Evolutionary conservation across 92 coral and sea anemone genomes (phyloP).

Genomic region (Muricea muricata): DNA sequence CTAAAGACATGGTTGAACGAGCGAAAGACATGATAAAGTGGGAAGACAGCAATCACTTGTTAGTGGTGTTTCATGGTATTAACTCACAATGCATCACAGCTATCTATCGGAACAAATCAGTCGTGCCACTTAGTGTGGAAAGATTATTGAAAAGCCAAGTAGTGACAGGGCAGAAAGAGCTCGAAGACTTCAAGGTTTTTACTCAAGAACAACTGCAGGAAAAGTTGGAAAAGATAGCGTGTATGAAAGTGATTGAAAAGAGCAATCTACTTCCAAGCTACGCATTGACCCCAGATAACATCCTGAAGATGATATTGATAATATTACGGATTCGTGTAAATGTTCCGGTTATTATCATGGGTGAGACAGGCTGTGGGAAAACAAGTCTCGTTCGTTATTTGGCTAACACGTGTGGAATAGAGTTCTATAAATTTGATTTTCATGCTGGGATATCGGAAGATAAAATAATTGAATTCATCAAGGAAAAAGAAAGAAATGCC

Average conservation of each 20-base stretch:
- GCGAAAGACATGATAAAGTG: slow-evolving; percentile 92
- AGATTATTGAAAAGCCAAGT: slow-evolving; percentile 19
- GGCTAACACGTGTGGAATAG: slow-evolving; percentile 25
- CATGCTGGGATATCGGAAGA: slow-evolving; percentile 42
- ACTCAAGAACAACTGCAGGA: slow-evolving; percentile 25
- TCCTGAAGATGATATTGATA: slow-evolving; percentile 43
- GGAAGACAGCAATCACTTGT: slow-evolving; percentile 90
- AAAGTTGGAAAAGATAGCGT: slow-evolving; percentile 12
- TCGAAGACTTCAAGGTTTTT: slow-evolving; percentile 24
- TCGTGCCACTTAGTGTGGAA: slow-evolving; percentile 75
- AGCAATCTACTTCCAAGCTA: background rate
- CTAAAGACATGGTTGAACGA: slow-evolving; percentile 83
- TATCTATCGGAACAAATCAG: slow-evolving; percentile 69
- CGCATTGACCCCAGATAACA: slow-evolving; percentile 49
- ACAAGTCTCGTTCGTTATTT: slow-evolving; percentile 33
- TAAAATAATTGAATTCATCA: slow-evolving; percentile 8
- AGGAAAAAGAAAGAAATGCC: slow-evolving; percentile 1
- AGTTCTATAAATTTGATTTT: slow-evolving; percentile 6
- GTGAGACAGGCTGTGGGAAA: slow-evolving; percentile 55
- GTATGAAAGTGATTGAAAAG: background rate
- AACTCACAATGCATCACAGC: slow-evolving; percentile 82
- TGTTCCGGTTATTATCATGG: slow-evolving; percentile 39
- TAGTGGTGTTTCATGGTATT: slow-evolving; percentile 79
- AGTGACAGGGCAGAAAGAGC: background rate
- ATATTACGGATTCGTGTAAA: slow-evolving; percentile 27